Conservation (phyloP, 2,888 invertebrate genomes). For the Thumatha senex region DNA sequence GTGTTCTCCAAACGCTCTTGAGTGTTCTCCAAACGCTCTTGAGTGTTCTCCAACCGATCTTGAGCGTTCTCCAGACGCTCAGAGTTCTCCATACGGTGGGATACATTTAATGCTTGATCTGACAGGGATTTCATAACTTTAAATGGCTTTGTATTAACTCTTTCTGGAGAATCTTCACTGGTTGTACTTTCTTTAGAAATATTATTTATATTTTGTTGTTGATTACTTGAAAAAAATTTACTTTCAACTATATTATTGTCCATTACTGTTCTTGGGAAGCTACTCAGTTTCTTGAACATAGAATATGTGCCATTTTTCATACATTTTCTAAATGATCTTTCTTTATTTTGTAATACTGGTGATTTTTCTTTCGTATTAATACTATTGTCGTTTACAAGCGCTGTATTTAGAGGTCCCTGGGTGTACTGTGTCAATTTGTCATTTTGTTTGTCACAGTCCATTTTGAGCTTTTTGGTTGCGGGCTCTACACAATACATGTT, state of each 20-base stretch:
- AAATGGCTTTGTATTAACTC: slow-evolving; percentile 43
- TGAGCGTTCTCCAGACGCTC: slow-evolving; percentile 20
- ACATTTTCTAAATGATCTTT: slow-evolving; percentile 63
- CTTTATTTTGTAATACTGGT: slow-evolving; percentile 54
- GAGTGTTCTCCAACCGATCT: slow-evolving; percentile 37
- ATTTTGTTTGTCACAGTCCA: too few species aligned
- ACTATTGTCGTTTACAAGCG: too few species aligned
- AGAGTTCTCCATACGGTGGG: slow-evolving; percentile 27
- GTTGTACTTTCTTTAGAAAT: slow-evolving; percentile 38
- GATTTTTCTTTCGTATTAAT: background rate
- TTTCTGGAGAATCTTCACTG: slow-evolving; percentile 53
- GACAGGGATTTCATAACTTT: slow-evolving; percentile 29
- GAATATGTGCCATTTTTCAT: slow-evolving; percentile 55
- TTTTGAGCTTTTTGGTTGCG: too few species aligned
- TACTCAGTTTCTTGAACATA: slow-evolving; percentile 73
- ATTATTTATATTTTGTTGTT: slow-evolving; percentile 12
- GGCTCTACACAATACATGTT: too few species aligned
- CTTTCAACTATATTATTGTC: slow-evolving; percentile 81
- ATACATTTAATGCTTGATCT: slow-evolving; percentile 29
- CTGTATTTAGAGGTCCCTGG: too few species aligned
- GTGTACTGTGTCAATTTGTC: too few species aligned
- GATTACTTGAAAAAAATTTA: slow-evolving; percentile 73
- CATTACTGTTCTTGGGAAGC: slow-evolving; percentile 75
- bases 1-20: slow-evolving; percentile 26
- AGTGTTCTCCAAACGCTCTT: slow-evolving; percentile 26